Evolutionary conservation across 2,888 invertebrate genomes (phyloP), one percentile per base, ranked within the genome.

Genomic region (Auanema sp.): DNA sequence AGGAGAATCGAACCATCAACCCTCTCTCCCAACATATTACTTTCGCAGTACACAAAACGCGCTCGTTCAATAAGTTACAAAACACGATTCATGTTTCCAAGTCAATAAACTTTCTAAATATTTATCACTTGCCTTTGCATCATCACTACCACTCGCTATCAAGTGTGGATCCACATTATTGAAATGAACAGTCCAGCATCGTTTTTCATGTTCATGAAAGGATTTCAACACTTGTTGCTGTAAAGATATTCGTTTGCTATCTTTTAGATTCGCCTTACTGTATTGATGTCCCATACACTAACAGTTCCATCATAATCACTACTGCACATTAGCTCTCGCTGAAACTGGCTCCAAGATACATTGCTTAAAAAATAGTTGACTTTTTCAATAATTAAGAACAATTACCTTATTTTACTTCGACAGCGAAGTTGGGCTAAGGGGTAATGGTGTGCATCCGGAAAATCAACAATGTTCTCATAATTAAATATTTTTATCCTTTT

Each of bases 151-250:
- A 0, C 92, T 92, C 0, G 94, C 94, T 65, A 95, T 89, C 49
- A 94, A 86, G 24, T 92, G 88, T 14, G 93, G 92, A 85, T 95
- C 93, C 25, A 92, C 90, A 75, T 90, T 89, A 85, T 92, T 94
- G 86, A 94, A 95, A 86, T 94, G 93, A 43, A 95, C 93, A 76
- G 92, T 92, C 94, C 95, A 95, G 84, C 92, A 92, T 51, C 94
- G 88, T 84, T 93, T 93, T 85, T 94, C 93, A 86, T 95, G 95
- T 84, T 94, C 94, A 85, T 91, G 89, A 83, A 89, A 90, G 42
- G 83, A 70, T 16, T 60, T 62, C 2, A 66, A 60, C 21, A 60
- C 50, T 23, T 66, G 57, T 11, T 60, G 52, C 43, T 51, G 8
- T 21, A 51, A 63, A 12, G 8, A n/a, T 21, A 24, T 14, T 42